Base-by-base conservation (phyloP, 2,888 invertebrate species). In the Hypolimnas misippus region DNA sequence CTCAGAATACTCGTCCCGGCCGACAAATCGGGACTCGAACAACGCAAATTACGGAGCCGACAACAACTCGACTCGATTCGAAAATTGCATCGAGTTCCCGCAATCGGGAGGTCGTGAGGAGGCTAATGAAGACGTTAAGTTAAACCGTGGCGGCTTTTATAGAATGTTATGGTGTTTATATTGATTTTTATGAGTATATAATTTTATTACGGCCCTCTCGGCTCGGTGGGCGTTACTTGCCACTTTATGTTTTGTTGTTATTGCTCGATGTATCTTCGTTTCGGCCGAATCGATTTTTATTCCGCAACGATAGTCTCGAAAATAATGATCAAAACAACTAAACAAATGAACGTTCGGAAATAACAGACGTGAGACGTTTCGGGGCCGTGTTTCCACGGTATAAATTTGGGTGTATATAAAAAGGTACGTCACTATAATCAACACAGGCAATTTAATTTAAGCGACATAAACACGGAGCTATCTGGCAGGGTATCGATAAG, bases 61-160 rank as follows among this genome's bases (percentile, higher is more conserved):
- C 77, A 76, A 73, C 76, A 73, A 78, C 73, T 79, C 77, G 78
- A 78, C 73, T 74, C 75, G 80, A 83, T 74, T 81, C 73, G 82
- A 84, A 87, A 90, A 89, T 90, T 89, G 84, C 85, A 79, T 71
- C 75, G 77, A 79, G 77, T 77, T 69, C 79, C 76, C 76, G 80
- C 82, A 78, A 85, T 83, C 82, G 80, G 78, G 79, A 83, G 85
- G 84, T 89, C 89, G 86, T 88, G 89, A 82, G 73, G 77, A 68
- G 73, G 76, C 81, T 89, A 89, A 91, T 91, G 87, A 90, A 91
- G 90, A 89, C 86, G 86, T 91, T 88, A 86, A 86, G 79, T 77
- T 80, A 83, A 87, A 83, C 82, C 85, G 84, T 82, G 81, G 79
- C 78, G 71, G 76, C 75, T 69, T 77, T 84, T 83, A 82, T 81